Conservation (phyloP, 2,888 invertebrate species). For the Coronaproctus castanopsis region DNA sequence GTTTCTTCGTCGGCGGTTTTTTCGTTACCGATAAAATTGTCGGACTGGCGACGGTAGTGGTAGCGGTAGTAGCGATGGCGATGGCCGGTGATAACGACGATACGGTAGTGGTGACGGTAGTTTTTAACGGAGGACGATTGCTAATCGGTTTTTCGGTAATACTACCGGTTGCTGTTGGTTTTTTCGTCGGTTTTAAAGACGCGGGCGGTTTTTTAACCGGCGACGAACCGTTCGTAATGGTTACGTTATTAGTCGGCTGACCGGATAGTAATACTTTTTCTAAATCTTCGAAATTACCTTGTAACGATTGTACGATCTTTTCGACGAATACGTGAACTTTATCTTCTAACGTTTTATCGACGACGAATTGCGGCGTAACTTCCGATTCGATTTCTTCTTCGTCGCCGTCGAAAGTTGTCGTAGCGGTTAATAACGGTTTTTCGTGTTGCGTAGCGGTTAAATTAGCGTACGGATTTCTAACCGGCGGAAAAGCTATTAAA, state of each 20-base stretch:
- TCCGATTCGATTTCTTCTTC: slow-evolving; percentile 41
- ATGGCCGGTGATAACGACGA: slow-evolving; percentile 15
- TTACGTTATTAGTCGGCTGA: slow-evolving; percentile 20
- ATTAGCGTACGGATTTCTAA: slow-evolving; percentile 61
- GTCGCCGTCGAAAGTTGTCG: slow-evolving; percentile 26
- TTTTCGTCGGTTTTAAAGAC: slow-evolving; percentile 13
- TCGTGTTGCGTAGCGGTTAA: slow-evolving; percentile 35
- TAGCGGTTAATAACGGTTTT: slow-evolving; percentile 20
- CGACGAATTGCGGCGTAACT: slow-evolving; percentile 58
- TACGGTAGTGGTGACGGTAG: slow-evolving; percentile 11
- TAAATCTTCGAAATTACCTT: slow-evolving; percentile 60
- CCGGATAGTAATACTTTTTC: slow-evolving; percentile 50
- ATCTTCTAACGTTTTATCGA: slow-evolving; percentile 52
- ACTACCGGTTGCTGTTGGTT: slow-evolving; percentile 10
- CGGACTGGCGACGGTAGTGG: background rate
- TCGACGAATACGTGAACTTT: slow-evolving; percentile 65
- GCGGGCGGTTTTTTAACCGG: slow-evolving; percentile 17
- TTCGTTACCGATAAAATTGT: background rate
- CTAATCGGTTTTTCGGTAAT: slow-evolving; percentile 11
- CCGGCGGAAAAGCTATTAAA: slow-evolving; percentile 61
- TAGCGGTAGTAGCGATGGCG: background rate
- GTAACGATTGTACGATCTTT: slow-evolving; percentile 61
- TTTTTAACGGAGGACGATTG: background rate
- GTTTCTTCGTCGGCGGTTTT: slow-evolving; percentile 11
- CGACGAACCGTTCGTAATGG: slow-evolving; percentile 21